Evolutionary conservation across 2,797 vertebrate species (phyloP).

Genomic region (Etheostoma perlongum): DNA sequence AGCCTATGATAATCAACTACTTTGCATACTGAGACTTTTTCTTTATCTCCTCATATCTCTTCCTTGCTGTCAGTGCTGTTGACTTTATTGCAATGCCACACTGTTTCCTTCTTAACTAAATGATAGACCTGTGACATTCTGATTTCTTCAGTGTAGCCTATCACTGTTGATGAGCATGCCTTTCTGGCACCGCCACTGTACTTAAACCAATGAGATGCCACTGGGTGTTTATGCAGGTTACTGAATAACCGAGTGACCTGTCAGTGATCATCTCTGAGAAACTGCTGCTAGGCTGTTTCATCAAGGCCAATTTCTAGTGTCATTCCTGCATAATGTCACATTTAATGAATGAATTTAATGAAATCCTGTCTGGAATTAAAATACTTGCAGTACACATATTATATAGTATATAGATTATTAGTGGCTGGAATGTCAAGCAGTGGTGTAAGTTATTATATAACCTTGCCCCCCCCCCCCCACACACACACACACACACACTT

Average conservation of each 20-base stretch:
- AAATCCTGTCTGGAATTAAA: neutral
- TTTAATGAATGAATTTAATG: neutral
- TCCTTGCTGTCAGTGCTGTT: neutral
- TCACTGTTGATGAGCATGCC: neutral
- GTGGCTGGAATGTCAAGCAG: neutral
- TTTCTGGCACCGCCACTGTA: neutral
- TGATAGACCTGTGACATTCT: neutral
- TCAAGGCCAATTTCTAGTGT: neutral
- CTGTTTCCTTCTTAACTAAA: neutral
- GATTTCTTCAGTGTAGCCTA: neutral
- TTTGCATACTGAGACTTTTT: neutral
- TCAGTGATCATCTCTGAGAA: conserved; percentile 31
- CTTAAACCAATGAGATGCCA: conserved; percentile 23
- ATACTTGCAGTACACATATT: too few species aligned
- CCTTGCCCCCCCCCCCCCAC: neutral
- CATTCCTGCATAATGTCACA: neutral
- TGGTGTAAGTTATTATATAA: conserved; percentile 37
- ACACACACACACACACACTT: neutral
- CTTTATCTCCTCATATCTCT: neutral
- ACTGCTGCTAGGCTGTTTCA: neutral
- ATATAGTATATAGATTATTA: neutral
- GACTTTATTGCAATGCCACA: neutral
- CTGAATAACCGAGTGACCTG: conserved; percentile 61
- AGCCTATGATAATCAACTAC: neutral
- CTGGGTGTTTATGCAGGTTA: conserved; percentile 47